A percentile compares a stretch with the other conserved stretches of the same genome.
Conservation (phyloP, 2,797 vertebrate species). For the Forpus xanthops region DNA sequence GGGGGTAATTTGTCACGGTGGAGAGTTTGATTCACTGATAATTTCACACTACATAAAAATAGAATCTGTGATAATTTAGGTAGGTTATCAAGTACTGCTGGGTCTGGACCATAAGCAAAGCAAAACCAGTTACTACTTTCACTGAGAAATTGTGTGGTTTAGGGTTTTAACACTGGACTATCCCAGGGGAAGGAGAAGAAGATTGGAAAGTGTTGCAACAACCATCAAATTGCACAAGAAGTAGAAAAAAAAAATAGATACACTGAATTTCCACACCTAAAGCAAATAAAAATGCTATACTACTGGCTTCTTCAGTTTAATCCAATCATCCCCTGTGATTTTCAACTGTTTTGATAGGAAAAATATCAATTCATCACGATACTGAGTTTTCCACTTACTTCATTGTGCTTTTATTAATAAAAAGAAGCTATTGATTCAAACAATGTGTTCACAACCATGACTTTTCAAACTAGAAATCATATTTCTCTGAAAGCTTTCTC, state of each 20-base stretch:
- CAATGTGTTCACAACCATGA: background rate
- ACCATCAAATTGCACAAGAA: background rate
- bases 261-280: background rate
- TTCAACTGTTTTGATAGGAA: conserved; percentile 8
- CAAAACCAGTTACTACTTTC: conserved; percentile 39
- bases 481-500: background rate
- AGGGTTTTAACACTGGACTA: background rate
- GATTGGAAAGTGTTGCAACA: background rate
- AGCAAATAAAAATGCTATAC: background rate
- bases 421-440: background rate
- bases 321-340: background rate
- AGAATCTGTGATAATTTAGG: conserved; percentile 8
- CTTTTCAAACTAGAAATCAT: background rate
- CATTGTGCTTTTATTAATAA: background rate
- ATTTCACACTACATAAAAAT: conserved; percentile 54
- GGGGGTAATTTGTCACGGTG: background rate
- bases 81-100: conserved; percentile 5
- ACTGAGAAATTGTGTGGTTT: conserved; percentile 4
- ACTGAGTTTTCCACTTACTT: background rate
- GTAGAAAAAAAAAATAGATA: conserved; percentile 10
- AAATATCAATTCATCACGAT: background rate
- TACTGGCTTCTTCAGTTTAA: background rate
- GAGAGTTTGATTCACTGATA: background rate
- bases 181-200: background rate
- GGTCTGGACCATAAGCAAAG: conserved; percentile 34